These are phyloP conservation scores for Merluccius polli DNA, from an alignment of 2,797 vertebrate species.

Conservation along the genomic window DNA sequence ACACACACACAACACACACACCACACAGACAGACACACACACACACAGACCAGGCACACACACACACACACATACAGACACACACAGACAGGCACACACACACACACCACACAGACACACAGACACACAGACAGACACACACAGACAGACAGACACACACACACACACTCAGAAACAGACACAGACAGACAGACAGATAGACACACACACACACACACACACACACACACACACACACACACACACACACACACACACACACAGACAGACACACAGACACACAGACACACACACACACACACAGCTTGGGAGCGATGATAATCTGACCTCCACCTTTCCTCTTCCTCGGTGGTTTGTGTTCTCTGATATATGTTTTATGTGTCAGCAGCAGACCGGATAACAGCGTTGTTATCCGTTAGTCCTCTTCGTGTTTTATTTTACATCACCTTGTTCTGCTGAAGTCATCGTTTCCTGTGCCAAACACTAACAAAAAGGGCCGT, in stretches of 20 bases:
- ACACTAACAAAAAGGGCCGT: neutral
- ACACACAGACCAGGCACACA: too few species aligned
- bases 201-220: neutral
- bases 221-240: too few species aligned
- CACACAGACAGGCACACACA: neutral
- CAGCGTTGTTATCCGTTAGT: neutral
- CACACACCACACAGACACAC: neutral
- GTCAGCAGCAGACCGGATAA: neutral
- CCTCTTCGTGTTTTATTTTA: too few species aligned
- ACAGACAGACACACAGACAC: neutral
- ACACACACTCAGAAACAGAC: neutral
- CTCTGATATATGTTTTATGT: neutral
- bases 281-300: neutral
- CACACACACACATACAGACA: too few species aligned
- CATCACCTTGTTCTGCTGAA: neutral
- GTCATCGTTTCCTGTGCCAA: neutral
- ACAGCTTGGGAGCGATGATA: neutral
- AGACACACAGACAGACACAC: neutral
- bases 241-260: neutral
- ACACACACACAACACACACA: too few species aligned
- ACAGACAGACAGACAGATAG: neutral
- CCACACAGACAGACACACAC: too few species aligned
- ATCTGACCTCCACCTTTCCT: too few species aligned
- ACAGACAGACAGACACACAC: neutral
- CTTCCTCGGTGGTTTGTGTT: too few species aligned